These are phyloP conservation scores for Schizotus pectinicornis DNA, from an alignment of 2,888 invertebrate species.

Conservation along the genomic window DNA sequence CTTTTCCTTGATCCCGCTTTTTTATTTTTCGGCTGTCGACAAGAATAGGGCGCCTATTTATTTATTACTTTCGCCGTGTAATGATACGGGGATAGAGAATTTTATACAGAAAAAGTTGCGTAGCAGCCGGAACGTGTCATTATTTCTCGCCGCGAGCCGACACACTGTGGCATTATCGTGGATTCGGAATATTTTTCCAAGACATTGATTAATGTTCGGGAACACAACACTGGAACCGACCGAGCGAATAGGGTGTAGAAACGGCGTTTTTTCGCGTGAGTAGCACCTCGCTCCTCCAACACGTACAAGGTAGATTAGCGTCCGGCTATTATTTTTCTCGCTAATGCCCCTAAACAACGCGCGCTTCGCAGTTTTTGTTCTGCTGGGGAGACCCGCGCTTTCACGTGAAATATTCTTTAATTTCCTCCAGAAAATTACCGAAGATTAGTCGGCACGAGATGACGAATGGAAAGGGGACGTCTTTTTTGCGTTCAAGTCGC, in stretches of 20 bases:
- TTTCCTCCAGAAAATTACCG: conserved; percentile 43
- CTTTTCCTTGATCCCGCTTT: not conserved
- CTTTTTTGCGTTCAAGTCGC: conserved; percentile 9
- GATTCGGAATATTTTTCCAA: conserved; percentile 6
- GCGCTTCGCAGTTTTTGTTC: conserved; percentile 7
- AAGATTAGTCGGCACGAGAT: conserved; percentile 25
- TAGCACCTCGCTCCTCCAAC: not conserved
- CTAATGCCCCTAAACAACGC: conserved; percentile 15
- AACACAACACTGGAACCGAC: not conserved
- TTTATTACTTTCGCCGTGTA: no score
- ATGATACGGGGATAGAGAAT: no score
- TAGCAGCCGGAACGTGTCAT: conserved; percentile 1
- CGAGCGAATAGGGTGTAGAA: not conserved
- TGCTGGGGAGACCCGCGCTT: conserved; percentile 22
- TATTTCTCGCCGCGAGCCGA: conserved; percentile 1
- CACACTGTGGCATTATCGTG: conserved; percentile 1
- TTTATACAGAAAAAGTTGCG: no score
- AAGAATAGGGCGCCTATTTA: no score
- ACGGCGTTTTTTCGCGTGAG: not conserved
- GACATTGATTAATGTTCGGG: conserved; percentile 19
- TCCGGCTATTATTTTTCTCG: conserved; percentile 40
- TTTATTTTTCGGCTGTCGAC: no score
- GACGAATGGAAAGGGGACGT: conserved; percentile 21
- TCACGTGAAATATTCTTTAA: conserved; percentile 44
- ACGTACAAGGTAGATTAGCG: conserved; percentile 42